Percentiles rank a stretch among this genome's conserved stretches.
phyloP scores from a whole-genome alignment of 2,113 vertebrate genomes.

The Misgurnus mizolepis region DNA sequence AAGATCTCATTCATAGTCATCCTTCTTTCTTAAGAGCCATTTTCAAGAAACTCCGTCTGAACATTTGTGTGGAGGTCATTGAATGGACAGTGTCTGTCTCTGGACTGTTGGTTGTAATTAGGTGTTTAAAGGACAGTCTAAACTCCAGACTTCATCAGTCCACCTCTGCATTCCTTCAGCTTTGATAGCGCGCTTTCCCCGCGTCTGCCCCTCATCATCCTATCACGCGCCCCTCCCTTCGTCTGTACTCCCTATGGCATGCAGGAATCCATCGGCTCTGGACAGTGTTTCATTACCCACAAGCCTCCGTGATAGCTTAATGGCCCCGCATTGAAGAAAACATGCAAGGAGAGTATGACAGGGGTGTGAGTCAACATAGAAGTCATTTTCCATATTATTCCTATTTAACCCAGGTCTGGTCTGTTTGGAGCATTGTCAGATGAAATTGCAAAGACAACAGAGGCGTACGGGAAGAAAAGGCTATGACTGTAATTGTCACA shows the following conservation, averaged over 20 bases:
- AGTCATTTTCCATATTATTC: slow-evolving; percentile 39
- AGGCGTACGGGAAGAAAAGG: neutral
- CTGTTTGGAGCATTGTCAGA: slow-evolving; percentile 30
- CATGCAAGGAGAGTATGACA: slow-evolving; percentile 11
- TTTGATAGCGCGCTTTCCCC: slow-evolving; percentile 71
- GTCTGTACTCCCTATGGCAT: slow-evolving; percentile 69
- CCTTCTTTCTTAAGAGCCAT: neutral
- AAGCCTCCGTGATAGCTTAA: slow-evolving; percentile 78
- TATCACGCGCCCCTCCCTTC: slow-evolving; percentile 38
- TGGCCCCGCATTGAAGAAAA: slow-evolving; percentile 57
- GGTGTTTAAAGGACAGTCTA: slow-evolving; percentile 63
- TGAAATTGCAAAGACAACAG: slow-evolving; percentile 40
- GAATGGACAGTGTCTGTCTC: slow-evolving; percentile 21
- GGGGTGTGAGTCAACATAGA: slow-evolving; percentile 34
- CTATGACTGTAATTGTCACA: slow-evolving; percentile 5
- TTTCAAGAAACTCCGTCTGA: neutral
- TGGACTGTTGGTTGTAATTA: slow-evolving; percentile 53
- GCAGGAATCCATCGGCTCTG: slow-evolving; percentile 75
- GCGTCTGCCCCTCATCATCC: slow-evolving; percentile 57
- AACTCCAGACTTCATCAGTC: slow-evolving; percentile 63
- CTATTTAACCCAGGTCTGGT: slow-evolving; percentile 22
- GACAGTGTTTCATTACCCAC: slow-evolving; percentile 77
- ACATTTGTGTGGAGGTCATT: slow-evolving; percentile 14
- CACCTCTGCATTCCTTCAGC: slow-evolving; percentile 70
- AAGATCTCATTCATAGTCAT: neutral